Evolutionary conservation across 1,140 invertebrate species (phyloP).

Genomic region (Subanguina moxae): DNA sequence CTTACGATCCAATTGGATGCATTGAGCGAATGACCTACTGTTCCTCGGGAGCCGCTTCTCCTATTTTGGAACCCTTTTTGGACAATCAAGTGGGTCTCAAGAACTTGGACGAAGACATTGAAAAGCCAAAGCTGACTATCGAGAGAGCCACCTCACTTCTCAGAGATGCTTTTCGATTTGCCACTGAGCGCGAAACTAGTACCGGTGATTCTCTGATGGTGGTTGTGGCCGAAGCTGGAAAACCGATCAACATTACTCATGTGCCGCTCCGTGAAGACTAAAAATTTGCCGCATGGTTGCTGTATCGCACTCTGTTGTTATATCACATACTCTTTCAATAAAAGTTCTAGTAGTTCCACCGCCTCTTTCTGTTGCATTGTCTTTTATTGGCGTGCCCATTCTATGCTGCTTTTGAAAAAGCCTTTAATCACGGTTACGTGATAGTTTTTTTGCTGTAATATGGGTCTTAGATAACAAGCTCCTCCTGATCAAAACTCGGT

Average conservation of each 20-base stretch:
- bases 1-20: constrained; percentile 93
- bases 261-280: constrained; percentile 61
- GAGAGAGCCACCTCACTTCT: constrained; percentile 78
- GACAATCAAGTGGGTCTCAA: constrained; percentile 62
- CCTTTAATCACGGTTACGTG: too few species aligned
- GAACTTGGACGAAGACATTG: constrained; percentile 33
- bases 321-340: too few species aligned
- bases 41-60: constrained; percentile 72
- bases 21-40: constrained; percentile 75
- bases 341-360: too few species aligned
- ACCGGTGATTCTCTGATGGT: constrained; percentile 87
- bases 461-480: too few species aligned
- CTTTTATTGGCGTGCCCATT: too few species aligned
- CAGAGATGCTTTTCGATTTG: constrained; percentile 92
- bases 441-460: too few species aligned
- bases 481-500: too few species aligned
- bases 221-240: constrained; percentile 83
- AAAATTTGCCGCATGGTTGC: not conserved
- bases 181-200: constrained; percentile 91
- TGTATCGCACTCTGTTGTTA: not conserved
- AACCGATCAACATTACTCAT: constrained; percentile 64
- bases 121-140: constrained; percentile 64
- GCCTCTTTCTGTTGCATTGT: too few species aligned
- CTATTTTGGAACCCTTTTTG: constrained; percentile 66
- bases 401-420: too few species aligned